Conservation (phyloP, 2,797 vertebrate genomes). For the Notamacropus eugenii region DNA sequence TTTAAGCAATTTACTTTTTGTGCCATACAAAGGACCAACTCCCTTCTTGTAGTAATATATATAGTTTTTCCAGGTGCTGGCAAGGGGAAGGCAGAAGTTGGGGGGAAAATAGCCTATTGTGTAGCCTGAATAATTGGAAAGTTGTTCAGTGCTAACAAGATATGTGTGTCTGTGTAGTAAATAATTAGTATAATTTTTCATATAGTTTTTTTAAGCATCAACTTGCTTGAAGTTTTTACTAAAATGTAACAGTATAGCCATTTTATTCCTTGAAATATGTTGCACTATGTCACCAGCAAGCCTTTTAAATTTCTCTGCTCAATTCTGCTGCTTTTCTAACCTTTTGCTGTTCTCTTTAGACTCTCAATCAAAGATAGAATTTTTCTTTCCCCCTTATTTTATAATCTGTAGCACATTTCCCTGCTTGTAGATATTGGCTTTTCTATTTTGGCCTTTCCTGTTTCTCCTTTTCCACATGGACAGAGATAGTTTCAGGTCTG, state of each 20-base stretch:
- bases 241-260: background rate
- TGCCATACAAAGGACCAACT: background rate
- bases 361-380: slow-evolving; percentile 21
- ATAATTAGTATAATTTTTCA: background rate
- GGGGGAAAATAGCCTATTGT: background rate
- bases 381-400: slow-evolving; percentile 7
- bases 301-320: background rate
- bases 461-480: background rate
- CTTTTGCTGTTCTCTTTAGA: slow-evolving; percentile 14
- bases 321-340: background rate
- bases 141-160: background rate
- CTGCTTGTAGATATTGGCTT: background rate
- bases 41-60: background rate
- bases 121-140: background rate
- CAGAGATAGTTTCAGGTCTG: background rate
- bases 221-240: background rate
- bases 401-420: background rate
- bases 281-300: background rate
- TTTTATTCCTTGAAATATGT: background rate
- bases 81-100: background rate
- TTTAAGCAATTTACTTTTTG: background rate
- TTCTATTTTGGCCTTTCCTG: background rate
- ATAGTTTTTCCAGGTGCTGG: background rate
- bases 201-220: background rate
- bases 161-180: background rate